Evolutionary conservation across 2,113 vertebrate genomes (phyloP), one percentile per base, ranked within the genome.

Genomic region (Amazona guildingii): DNA sequence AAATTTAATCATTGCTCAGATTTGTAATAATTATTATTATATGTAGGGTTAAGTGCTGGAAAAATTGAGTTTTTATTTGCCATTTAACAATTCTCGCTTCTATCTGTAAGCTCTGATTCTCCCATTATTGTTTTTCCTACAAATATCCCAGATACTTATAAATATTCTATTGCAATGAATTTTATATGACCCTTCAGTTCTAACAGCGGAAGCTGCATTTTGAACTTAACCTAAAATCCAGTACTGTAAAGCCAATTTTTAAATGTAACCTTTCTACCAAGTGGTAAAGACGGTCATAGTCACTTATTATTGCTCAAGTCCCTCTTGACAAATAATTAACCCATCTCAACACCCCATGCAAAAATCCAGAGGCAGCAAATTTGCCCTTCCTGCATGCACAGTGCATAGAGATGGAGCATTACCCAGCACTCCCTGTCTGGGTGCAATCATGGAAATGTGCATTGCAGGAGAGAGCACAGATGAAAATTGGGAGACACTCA

Each of bases 131-230:
- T 97, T 94, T 96, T 97, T 93, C 94, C 95, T 92, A 96, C 96
- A 97, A 96, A 96, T 96, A 95, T 96, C 90, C 83, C 77, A 96
- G 96, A 95, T 95, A 94, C 95, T 96, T 97, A 97, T 96, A 96
- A 97, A 97, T 96, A 96, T 95, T 97, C 94, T 96, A 97, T 96
- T 95, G 93, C 95, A 63, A 96, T 97, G 95, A 96, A 97, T 96
- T 97, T 96, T 97, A 95, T 96, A 97, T 96, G 94, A 96, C 95
- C 86, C 92, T 96, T 97, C 96, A 96, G 92, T 90, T 97, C 94
- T 92, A 95, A 84, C 92, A 96, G 92, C 92, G 80, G 94, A 96
- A 96, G 88, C 90, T 86, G 69, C 94, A 82, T 94, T 93, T 93
- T 90, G 90, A 96, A 97, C 96, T 96, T 96, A 92, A 94, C 95